phyloP scores from a whole-genome alignment of 1,140 invertebrate genomes.

The Meloidogyne floridensis region DNA sequence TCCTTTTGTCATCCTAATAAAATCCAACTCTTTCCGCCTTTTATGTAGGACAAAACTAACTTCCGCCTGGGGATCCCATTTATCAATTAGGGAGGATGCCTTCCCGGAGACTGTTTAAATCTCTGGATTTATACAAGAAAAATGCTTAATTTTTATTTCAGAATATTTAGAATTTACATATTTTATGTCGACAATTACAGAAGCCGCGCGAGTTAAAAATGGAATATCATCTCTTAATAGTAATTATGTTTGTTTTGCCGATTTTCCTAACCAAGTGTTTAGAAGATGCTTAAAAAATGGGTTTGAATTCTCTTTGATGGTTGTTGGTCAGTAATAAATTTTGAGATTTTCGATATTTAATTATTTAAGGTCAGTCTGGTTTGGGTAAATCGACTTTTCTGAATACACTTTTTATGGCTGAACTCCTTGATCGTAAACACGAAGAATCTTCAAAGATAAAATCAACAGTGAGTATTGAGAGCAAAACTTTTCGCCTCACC shows the following conservation, averaged over 20 bases:
- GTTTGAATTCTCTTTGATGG: slow-evolving; percentile 99
- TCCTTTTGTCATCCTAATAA: too few relatives aligned
- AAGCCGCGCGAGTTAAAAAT: too few relatives aligned
- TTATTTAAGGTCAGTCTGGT: slow-evolving; percentile 79
- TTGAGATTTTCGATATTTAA: slow-evolving; percentile 48
- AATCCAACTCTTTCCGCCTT: too few relatives aligned
- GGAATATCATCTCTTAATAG: background rate
- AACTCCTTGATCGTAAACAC: slow-evolving; percentile 75
- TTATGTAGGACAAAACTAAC: too few relatives aligned
- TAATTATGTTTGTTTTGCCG: background rate
- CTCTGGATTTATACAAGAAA: too few relatives aligned
- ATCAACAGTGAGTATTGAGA: slow-evolving; percentile 79
- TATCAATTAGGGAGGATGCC: too few relatives aligned
- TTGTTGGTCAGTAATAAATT: slow-evolving; percentile 81
- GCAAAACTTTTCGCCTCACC: slow-evolving; percentile 83
- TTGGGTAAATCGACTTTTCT: slow-evolving; percentile 96
- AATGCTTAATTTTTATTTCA: too few relatives aligned
- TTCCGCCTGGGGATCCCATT: too few relatives aligned
- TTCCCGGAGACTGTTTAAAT: too few relatives aligned
- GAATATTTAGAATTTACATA: too few relatives aligned
- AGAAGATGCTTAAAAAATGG: slow-evolving; percentile 96
- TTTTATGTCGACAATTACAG: too few relatives aligned
- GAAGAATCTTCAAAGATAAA: background rate
- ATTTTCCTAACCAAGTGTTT: slow-evolving; percentile 74
- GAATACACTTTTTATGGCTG: slow-evolving; percentile 93